Conservation (phyloP, 2,888 invertebrate species). For the Pandemis corylana region DNA sequence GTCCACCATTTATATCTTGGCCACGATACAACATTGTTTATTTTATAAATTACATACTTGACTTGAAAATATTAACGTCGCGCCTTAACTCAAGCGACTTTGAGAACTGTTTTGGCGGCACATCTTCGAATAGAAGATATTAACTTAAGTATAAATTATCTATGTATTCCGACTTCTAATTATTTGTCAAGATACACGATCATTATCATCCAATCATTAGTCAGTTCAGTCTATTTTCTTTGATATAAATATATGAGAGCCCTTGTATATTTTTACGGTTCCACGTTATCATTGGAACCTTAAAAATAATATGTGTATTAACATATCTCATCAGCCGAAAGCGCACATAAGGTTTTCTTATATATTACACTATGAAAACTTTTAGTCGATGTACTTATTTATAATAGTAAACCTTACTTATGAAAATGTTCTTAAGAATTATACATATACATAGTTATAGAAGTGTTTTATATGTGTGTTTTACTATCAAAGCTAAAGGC, state of each 20-base stretch:
- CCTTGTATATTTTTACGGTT: conserved; percentile 29
- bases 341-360: conserved; percentile 55
- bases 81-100: too few species aligned
- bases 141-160: background rate
- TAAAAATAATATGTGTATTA: conserved; percentile 24
- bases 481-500: conserved; percentile 50
- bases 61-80: too few species aligned
- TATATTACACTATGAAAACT: conserved; percentile 58
- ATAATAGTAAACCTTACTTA: conserved; percentile 54
- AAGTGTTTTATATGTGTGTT: conserved; percentile 59
- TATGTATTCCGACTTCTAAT: background rate
- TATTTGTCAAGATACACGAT: too few species aligned
- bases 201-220: background rate
- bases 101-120: too few species aligned
- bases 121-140: too few species aligned
- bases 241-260: conserved; percentile 19
- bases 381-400: conserved; percentile 59
- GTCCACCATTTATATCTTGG: too few species aligned
- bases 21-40: too few species aligned
- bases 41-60: too few species aligned
- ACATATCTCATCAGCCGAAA: conserved; percentile 45
- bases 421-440: conserved; percentile 59
- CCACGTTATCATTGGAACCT: conserved; percentile 1
- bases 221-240: conserved; percentile 31
- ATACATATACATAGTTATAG: conserved; percentile 54